These are phyloP conservation scores for Leucoraja ocellata DNA, from an alignment of 2,797 vertebrate species.

Conservation along the genomic window DNA sequence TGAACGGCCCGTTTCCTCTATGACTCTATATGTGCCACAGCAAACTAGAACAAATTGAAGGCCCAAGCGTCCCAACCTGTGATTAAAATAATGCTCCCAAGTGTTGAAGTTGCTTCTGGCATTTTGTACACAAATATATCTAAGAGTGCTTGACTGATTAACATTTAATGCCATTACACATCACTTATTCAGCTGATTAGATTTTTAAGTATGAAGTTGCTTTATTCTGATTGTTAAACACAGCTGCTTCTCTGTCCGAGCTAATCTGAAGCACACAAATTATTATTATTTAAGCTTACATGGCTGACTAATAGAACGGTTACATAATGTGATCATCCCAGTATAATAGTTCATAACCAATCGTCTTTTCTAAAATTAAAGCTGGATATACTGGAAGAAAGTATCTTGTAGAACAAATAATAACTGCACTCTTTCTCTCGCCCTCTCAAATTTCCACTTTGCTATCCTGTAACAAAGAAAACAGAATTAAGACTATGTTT, in stretches of 20 bases:
- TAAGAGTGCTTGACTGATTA: not conserved
- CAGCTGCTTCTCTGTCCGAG: not conserved
- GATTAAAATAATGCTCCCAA: not conserved
- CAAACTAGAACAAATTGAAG: not conserved
- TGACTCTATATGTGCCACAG: too few species aligned
- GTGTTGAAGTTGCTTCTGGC: not conserved
- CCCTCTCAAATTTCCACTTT: not conserved
- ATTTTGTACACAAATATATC: not conserved
- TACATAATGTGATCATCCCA: not conserved
- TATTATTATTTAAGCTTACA: not conserved
- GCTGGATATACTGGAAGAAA: not conserved
- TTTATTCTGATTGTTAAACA: not conserved
- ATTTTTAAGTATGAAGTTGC: not conserved
- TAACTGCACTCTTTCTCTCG: not conserved
- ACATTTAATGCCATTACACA: not conserved
- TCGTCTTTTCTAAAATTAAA: not conserved
- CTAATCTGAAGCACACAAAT: not conserved
- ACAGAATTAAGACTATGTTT: conserved; percentile 1
- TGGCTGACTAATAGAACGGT: not conserved
- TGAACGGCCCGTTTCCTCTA: too few species aligned
- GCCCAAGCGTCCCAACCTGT: not conserved
- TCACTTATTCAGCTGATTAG: not conserved
- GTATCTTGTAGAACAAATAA: not conserved
- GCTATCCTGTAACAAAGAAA: not conserved
- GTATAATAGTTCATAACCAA: too few species aligned